Conservation (phyloP, 2,113 vertebrate genomes). For the Phyllostomus hastatus region DNA sequence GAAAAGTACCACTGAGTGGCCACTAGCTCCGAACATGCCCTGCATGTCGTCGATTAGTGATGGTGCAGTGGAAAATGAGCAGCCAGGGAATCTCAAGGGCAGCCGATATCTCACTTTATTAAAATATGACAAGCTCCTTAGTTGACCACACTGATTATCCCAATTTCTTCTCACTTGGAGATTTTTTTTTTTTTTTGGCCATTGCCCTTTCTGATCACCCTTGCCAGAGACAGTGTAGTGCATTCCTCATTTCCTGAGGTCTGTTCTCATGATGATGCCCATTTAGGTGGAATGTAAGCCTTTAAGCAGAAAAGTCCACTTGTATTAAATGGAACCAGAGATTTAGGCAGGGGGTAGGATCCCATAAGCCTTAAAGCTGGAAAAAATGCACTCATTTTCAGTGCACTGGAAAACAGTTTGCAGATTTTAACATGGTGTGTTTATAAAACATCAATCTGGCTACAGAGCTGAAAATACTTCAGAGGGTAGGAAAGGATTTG, state of each 20-base stretch:
- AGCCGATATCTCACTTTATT: not conserved
- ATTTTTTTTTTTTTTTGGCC: not conserved
- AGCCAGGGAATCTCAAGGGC: not conserved
- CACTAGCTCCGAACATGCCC: not conserved
- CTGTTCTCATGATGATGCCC: not conserved
- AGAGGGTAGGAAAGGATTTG: not conserved
- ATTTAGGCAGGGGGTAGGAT: not conserved
- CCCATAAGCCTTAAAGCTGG: not conserved
- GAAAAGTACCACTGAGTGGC: not conserved
- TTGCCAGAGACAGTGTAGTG: not conserved
- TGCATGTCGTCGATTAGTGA: not conserved
- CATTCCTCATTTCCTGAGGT: not conserved
- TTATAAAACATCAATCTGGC: not conserved
- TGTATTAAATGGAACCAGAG: not conserved
- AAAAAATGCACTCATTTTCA: not conserved
- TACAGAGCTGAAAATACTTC: not conserved
- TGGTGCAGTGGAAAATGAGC: fast-evolving
- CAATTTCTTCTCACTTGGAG: not conserved
- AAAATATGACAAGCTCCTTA: not conserved
- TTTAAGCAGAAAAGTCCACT: not conserved
- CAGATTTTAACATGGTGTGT: not conserved
- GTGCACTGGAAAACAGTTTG: not conserved
- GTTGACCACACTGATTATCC: not conserved
- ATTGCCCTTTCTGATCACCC: not conserved
- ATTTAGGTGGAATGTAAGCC: not conserved